Evolutionary conservation across 2,888 invertebrate species (phyloP), one percentile per base, ranked within the genome.

Genomic region (Hylaea fasciaria): DNA sequence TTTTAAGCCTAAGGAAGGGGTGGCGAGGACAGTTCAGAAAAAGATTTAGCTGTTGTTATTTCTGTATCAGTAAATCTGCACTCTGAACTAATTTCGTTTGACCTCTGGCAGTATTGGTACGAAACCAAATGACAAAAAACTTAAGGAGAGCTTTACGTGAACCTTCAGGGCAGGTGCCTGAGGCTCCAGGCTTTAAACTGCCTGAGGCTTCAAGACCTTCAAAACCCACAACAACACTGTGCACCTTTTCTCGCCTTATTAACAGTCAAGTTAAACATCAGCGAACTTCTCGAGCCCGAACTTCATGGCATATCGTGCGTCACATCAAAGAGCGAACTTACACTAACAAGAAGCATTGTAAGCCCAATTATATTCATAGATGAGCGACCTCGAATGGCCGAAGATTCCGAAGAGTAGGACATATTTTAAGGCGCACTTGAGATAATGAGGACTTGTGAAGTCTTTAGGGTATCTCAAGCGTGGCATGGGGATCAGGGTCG

Each of bases 351-450:
- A 76, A 28, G 55, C 74, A 71, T 77, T 72, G 72, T 71, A 69
- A 68, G 65, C 73, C 85, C 87, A 89, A 89, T 89, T 89, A 87
- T 88, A 86, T 89, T 89, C 81, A 86, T 85, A 88, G 86, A 83
- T 80, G 86, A 78, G 67, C 80, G 86, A 83, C 78, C 80, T 71
- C 74, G 77, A 83, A 81, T 78, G 49, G 51, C 39, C 43, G 35
- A 22, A 32, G 32, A 32, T 32, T 32, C 16, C 49, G 41, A 48
- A 46, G 46, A 35, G 32, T 41, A 54, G 22, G 58, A 78, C 70
- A 74, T 75, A 69, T 76, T 72, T 72, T 65, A 71, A 62, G 64
- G 49, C 45, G 48, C 71, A 73, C 72, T 76, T 76, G 66, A 62
- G 69, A 62, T 79, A 78, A 79, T 76, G 73, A 71, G 61, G 68